These are phyloP conservation scores for Drosophila quasianomalipes DNA, from an alignment of 2,888 invertebrate genomes.

Conservation along the genomic window DNA sequence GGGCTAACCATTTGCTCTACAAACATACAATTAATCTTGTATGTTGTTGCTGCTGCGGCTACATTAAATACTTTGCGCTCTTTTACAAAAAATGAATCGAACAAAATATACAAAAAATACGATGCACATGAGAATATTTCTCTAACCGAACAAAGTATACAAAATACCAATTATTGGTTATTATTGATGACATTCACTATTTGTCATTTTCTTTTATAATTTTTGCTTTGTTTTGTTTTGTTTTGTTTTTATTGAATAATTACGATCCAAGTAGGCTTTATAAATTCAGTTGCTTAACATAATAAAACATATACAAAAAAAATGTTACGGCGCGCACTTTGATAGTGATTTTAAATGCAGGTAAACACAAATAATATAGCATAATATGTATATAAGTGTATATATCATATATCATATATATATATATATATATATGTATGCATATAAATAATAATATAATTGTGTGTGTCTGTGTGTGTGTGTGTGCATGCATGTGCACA, in stretches of 20 bases:
- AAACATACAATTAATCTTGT: conserved; percentile 29
- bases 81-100: conserved; percentile 37
- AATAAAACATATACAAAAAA: conserved; percentile 55
- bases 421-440: conserved; percentile 24
- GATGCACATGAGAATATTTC: conserved; percentile 34
- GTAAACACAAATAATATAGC: conserved; percentile 72
- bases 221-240: conserved; percentile 21
- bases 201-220: background rate
- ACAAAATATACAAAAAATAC: conserved; percentile 22
- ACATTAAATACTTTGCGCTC: conserved; percentile 64
- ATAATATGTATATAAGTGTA: conserved; percentile 49
- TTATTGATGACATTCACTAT: conserved; percentile 23
- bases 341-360: conserved; percentile 65
- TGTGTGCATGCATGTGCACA: conserved; percentile 35
- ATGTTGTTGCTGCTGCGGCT: conserved; percentile 43
- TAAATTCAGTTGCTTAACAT: conserved; percentile 68
- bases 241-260: conserved; percentile 28
- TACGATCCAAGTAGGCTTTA: conserved; percentile 39
- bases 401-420: conserved; percentile 24
- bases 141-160: conserved; percentile 29
- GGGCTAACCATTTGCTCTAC: conserved; percentile 62
- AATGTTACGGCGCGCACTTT: conserved; percentile 47
- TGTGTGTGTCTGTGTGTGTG: conserved; percentile 8
- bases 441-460: conserved; percentile 49
- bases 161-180: conserved; percentile 11